Evolutionary conservation across 2,888 invertebrate genomes (phyloP).

Genomic region (Chaetogeoica ovagalla): DNA sequence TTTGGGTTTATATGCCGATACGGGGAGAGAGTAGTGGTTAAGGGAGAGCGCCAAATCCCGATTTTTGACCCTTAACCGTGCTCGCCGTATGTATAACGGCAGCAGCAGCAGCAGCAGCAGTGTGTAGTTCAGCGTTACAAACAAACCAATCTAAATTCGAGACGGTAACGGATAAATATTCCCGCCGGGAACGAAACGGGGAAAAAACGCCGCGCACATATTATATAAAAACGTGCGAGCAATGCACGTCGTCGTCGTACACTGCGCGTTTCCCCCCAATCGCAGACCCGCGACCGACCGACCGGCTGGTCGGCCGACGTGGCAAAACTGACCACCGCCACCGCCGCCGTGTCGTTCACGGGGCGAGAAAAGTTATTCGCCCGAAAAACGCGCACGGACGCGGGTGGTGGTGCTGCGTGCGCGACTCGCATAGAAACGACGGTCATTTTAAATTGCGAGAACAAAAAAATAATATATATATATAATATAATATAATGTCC

Average conservation of each 20-base stretch:
- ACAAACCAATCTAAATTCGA: constrained; percentile 51
- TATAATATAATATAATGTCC: too few species aligned
- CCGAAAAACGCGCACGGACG: background rate
- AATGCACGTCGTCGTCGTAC: too few species aligned
- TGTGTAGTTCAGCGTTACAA: background rate
- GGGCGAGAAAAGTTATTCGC: constrained; percentile 50
- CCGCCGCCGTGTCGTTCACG: background rate
- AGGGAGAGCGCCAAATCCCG: constrained; percentile 34
- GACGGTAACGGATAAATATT: constrained; percentile 51
- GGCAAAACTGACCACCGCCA: too few species aligned
- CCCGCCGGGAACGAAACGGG: constrained; percentile 46
- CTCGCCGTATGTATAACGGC: background rate
- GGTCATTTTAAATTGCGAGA: constrained; percentile 10
- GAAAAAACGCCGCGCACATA: constrained; percentile 15
- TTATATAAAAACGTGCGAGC: background rate
- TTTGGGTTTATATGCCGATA: constrained; percentile 1
- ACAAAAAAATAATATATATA: too few species aligned
- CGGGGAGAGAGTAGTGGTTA: background rate
- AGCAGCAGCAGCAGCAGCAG: background rate
- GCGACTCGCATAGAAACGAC: constrained; percentile 48
- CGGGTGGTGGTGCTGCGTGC: constrained; percentile 14
- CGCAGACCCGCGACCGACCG: background rate
- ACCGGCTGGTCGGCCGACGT: background rate
- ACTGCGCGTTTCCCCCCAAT: background rate
- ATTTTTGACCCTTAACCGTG: constrained; percentile 43